Percentiles rank a stretch among this genome's conserved stretches.
Conservation (phyloP, 1,140 invertebrate genomes). For the Dermatophagoides farinae region DNA sequence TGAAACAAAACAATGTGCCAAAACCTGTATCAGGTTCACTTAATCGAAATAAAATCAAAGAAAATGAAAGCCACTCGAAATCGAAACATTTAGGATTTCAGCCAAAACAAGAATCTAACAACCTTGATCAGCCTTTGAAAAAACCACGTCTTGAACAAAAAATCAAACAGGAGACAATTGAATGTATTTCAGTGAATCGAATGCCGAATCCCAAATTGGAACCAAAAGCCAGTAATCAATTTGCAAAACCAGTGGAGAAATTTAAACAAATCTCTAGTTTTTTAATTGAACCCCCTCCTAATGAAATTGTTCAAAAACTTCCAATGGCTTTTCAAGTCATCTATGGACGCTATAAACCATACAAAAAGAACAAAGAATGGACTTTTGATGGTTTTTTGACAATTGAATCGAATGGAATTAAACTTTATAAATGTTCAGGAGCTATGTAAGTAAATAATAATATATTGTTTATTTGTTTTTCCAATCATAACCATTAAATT, state of each 20-base stretch:
- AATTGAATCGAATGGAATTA: background rate
- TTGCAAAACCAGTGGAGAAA: background rate
- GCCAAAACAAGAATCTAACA: no score
- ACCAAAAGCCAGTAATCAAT: no score
- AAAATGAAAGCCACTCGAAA: no score
- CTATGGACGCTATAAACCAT: slow-evolving; percentile 4
- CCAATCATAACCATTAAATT: background rate
- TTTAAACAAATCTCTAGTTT: background rate
- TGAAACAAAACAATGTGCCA: no score
- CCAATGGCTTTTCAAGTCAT: background rate
- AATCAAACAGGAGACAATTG: no score
- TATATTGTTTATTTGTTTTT: background rate
- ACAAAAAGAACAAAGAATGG: slow-evolving; percentile 11
- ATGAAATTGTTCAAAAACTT: background rate
- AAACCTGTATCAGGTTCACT: no score
- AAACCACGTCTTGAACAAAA: no score
- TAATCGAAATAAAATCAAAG: no score
- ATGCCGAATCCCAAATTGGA: no score
- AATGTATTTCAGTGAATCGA: no score
- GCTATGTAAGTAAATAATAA: background rate
- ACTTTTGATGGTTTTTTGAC: slow-evolving; percentile 47
- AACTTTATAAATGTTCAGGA: background rate
- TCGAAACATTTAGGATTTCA: no score
- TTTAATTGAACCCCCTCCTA: background rate
- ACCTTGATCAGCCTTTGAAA: no score